Percentiles rank a stretch among this genome's conserved stretches.
Conservation (phyloP, 2,113 vertebrate genomes). For the Bambusicola thoracicus region DNA sequence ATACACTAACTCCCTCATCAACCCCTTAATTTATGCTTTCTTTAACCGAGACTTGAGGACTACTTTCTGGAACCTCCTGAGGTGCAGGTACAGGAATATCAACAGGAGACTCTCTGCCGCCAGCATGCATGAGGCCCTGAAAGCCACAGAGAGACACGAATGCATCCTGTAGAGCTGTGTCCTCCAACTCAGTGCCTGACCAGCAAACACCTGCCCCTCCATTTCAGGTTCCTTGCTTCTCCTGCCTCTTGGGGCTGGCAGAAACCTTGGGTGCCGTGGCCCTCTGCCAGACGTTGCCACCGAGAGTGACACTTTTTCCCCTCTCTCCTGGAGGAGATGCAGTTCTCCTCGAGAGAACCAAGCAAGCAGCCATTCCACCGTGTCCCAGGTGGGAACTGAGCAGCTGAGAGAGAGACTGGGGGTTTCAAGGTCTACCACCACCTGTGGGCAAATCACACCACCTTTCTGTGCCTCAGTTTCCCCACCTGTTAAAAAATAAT, state of each 20-base stretch:
- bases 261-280: not conserved
- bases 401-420: not conserved
- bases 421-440: not conserved
- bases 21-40: constrained; percentile 81
- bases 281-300: not conserved
- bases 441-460: constrained; percentile 36
- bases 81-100: constrained; percentile 80
- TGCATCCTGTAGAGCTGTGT: constrained; percentile 59
- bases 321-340: rapidly evolving
- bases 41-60: constrained; percentile 81
- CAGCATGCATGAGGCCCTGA: constrained; percentile 81
- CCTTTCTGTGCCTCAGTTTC: constrained; percentile 57
- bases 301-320: not conserved
- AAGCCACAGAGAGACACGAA: constrained; percentile 77
- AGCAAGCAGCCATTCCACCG: not conserved
- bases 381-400: not conserved
- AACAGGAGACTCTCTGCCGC: constrained; percentile 78
- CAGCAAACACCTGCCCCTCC: not conserved
- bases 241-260: not conserved
- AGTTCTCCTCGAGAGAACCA: not conserved
- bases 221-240: not conserved
- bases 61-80: constrained; percentile 80
- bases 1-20: constrained; percentile 81
- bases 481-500: not conserved
- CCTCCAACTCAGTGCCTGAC: constrained; percentile 15